These are phyloP conservation scores for Crocuta crocuta DNA, from an alignment of 2,113 vertebrate genomes.

Conservation along the genomic window DNA sequence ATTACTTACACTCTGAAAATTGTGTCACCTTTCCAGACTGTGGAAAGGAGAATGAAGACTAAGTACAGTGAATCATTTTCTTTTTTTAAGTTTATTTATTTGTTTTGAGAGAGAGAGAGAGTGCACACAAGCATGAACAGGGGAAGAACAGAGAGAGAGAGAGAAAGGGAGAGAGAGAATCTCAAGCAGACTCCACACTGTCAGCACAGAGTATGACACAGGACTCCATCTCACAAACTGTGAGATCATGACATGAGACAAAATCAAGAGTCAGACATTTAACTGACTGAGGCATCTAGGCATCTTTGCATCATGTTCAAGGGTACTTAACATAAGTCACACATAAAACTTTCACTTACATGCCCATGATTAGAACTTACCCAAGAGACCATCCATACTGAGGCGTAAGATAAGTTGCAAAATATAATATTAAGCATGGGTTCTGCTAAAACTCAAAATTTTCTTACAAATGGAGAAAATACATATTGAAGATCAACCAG, in stretches of 20 bases:
- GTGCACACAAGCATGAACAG: too few relatives aligned
- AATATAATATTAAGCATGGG: background rate
- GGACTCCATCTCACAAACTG: too few relatives aligned
- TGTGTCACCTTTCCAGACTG: background rate
- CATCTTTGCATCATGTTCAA: background rate
- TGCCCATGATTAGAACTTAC: background rate
- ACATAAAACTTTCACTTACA: background rate
- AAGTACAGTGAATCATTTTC: background rate
- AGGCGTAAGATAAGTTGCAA: background rate
- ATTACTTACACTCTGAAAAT: background rate
- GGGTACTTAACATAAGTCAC: background rate
- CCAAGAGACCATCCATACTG: background rate
- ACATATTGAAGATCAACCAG: background rate
- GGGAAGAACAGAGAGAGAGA: too few relatives aligned
- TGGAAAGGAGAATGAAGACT: background rate
- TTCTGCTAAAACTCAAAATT: constrained; percentile 47
- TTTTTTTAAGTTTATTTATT: background rate
- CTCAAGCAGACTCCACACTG: too few relatives aligned
- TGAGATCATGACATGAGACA: too few relatives aligned
- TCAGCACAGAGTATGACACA: too few relatives aligned
- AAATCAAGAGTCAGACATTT: too few relatives aligned
- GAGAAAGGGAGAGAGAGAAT: too few relatives aligned
- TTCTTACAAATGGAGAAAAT: constrained; percentile 31
- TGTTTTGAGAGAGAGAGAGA: too few relatives aligned
- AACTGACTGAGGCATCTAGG: too few relatives aligned